Base-by-base conservation (phyloP, 2,888 invertebrate species). In the Ischnura elegans region DNA sequence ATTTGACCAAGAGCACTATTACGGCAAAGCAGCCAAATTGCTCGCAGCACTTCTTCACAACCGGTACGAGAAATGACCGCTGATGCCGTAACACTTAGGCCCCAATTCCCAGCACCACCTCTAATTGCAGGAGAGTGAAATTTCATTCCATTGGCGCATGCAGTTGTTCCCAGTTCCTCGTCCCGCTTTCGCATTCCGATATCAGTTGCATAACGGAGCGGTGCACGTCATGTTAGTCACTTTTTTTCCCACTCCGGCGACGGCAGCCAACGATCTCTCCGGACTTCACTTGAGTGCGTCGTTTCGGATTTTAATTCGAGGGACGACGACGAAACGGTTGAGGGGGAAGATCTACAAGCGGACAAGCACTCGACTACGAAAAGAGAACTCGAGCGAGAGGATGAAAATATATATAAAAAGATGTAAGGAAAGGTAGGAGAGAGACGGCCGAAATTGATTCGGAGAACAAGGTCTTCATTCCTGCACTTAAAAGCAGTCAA, bases 401-500 rank as follows among this genome's bases (percentile, higher is more conserved):
- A 51, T 19, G 19, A 51, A 19, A 51, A 51, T 3, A n/a, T n/a
- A n/a, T n/a, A n/a, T n/a, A n/a, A n/a, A n/a, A n/a, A n/a, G n/a
- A n/a, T n/a, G n/a, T n/a, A n/a, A n/a, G 61, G 25, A 21, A 21
- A 61, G 13, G 25, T 25, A 8, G 21, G 29, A 29, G 29, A 36
- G 66, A 76, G 66, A 76, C 8, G 10, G 29, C 29, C 29, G 76
- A 76, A 29, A 76, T 76, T 76, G 76, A 76, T 76, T 76, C 29
- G 36, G 36, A 36, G 76, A 76, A 29, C 76, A 76, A 76, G 76
- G 76, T 76, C 76, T 76, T 76, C 76, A 76, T 36, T 36, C 76
- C 76, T 76, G 76, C 76, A 76, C 76, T 76, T 76, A 76, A 76
- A 76, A 76, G 36, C 29, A 76, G 36, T 76, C 36, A 36, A 76